Base-by-base conservation (phyloP, 1,140 invertebrate species). In the Ceratosolen fusciceps region DNA sequence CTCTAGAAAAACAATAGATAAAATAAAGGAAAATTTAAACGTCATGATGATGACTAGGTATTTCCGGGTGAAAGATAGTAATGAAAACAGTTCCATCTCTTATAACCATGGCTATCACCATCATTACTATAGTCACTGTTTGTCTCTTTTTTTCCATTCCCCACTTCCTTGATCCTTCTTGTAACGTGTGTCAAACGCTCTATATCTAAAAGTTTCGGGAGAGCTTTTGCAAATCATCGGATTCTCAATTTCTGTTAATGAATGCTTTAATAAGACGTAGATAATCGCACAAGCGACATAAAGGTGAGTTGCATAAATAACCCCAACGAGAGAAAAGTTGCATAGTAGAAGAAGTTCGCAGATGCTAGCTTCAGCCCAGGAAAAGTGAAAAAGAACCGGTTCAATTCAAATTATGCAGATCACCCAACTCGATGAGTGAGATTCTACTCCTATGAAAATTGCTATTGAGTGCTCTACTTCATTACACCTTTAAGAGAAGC, bases 241-340 rank as follows among this genome's bases (percentile, higher is more conserved):
- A 85, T 82, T 82, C 86, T 82, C 31, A 19, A 60, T 43, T 21
- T 19, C 75, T 77, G 24, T 47, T 62, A 52, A 79, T 86, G 86
- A 89, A 89, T 86, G 87, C 86, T 84, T 87, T 86, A 87, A 89
- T 86, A 86, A 85, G 85, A 83, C 85, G 81, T 83, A 87, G 87
- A 89, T 90, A 89, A 89, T 89, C 88, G 84, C 85, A 83, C 85
- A 83, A 83, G 83, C 67, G 71, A 54, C 73, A 54, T 37, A 81
- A 86, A 86, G 88, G 87, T 90, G 89, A 90, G 87, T 89, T 89
- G 89, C 89, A 90, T 84, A 89, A 89, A 89, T 86, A 84, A 89
- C 87, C 88, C 88, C 34, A 79, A 56, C 58, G 75, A 9, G 31
- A 71, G 24, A 12, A 7, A 24, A 2, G 29, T 2, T 0, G 29